Evolutionary conservation across 2,888 invertebrate species (phyloP).

Genomic region (Bombylius major): DNA sequence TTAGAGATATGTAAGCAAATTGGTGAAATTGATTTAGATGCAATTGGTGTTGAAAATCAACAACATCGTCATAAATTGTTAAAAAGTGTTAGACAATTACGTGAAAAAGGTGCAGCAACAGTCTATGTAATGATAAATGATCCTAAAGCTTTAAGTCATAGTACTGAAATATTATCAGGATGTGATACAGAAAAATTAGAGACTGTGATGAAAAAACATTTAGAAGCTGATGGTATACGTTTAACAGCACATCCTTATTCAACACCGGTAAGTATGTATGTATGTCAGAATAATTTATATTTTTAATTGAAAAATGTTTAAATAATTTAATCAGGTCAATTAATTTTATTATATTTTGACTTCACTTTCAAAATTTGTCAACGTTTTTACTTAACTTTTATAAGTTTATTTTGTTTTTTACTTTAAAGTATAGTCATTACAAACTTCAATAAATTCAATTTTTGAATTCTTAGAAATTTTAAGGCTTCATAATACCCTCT

Average conservation of each 20-base stretch:
- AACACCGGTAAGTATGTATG: constrained; percentile 63
- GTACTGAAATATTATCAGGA: constrained; percentile 38
- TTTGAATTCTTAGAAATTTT: too few relatives aligned
- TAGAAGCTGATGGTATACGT: constrained; percentile 74
- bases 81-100: constrained; percentile 70
- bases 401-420: too few relatives aligned
- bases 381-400: too few relatives aligned
- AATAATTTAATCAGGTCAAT: too few relatives aligned
- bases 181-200: constrained; percentile 46
- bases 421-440: too few relatives aligned
- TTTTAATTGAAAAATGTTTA: too few relatives aligned
- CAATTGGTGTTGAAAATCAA: constrained; percentile 80
- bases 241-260: constrained; percentile 82
- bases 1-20: constrained; percentile 94
- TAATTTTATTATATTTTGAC: too few relatives aligned
- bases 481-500: too few relatives aligned
- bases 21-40: constrained; percentile 88
- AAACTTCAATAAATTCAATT: too few relatives aligned
- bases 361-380: too few relatives aligned
- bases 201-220: constrained; percentile 69
- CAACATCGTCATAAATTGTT: constrained; percentile 67
- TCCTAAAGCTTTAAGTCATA: constrained; percentile 42
- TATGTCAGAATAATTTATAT: not conserved
- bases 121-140: constrained; percentile 89
- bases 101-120: constrained; percentile 85